Percentiles rank a stretch among this genome's conserved stretches.
Evolutionary conservation across 2,888 invertebrate genomes (phyloP).

Genomic region (Leptopilina syphax): DNA sequence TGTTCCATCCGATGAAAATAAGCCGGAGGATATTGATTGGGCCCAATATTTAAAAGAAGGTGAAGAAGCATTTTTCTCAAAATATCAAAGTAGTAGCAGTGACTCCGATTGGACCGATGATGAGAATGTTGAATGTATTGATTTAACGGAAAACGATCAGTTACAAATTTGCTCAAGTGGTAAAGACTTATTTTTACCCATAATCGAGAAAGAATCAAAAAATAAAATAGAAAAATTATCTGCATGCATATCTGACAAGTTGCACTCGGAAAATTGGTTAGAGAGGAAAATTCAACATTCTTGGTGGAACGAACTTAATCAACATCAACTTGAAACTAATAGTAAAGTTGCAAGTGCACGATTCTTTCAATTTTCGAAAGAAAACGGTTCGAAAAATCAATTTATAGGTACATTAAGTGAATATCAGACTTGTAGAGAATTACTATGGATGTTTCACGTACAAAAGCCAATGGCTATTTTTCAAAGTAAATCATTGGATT

Average conservation of each 20-base stretch:
- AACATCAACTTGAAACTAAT: slow-evolving; percentile 64
- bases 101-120: slow-evolving; percentile 63
- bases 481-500: slow-evolving; percentile 59
- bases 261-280: slow-evolving; percentile 70
- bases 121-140: slow-evolving; percentile 53
- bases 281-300: slow-evolving; percentile 73
- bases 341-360: slow-evolving; percentile 73
- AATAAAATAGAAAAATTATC: slow-evolving; percentile 56
- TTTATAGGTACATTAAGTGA: slow-evolving; percentile 69
- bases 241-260: slow-evolving; percentile 59
- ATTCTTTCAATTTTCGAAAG: slow-evolving; percentile 75
- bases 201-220: slow-evolving; percentile 34
- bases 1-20: slow-evolving; percentile 62
- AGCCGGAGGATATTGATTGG: slow-evolving; percentile 78
- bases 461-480: slow-evolving; percentile 68
- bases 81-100: slow-evolving; percentile 68
- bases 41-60: slow-evolving; percentile 77
- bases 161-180: background rate
- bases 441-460: slow-evolving; percentile 73
- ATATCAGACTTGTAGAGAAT: slow-evolving; percentile 71
- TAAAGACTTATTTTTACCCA: background rate
- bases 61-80: slow-evolving; percentile 71
- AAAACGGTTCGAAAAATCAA: slow-evolving; percentile 57
- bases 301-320: slow-evolving; percentile 77
- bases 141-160: slow-evolving; percentile 42